Evolutionary conservation across 2,113 vertebrate genomes (phyloP).

Genomic region (Notarius quadriscutis): DNA sequence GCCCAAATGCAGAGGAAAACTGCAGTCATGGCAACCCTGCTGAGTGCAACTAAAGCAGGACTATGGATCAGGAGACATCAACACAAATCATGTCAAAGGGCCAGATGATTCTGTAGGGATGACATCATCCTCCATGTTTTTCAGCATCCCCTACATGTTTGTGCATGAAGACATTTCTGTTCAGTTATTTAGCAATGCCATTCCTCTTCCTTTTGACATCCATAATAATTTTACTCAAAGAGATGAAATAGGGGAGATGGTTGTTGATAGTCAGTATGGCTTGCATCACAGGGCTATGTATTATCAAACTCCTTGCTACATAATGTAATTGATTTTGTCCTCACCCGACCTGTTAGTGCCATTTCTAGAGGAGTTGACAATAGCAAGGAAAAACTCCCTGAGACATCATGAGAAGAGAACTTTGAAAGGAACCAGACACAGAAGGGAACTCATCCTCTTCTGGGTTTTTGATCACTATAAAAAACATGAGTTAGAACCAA

Average conservation of each 20-base stretch:
- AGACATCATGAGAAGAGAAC: not conserved
- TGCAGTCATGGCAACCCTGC: not conserved
- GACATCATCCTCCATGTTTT: slow-evolving; percentile 38
- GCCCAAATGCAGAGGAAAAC: not conserved
- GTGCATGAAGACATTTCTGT: slow-evolving; percentile 38
- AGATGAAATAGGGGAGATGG: slow-evolving; percentile 15
- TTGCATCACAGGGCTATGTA: not conserved
- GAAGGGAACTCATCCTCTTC: not conserved
- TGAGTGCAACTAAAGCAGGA: slow-evolving; percentile 4
- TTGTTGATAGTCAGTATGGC: not conserved
- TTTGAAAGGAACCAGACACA: not conserved
- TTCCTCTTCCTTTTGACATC: slow-evolving; percentile 31
- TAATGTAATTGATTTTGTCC: not conserved
- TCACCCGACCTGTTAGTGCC: slow-evolving; percentile 2
- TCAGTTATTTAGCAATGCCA: slow-evolving; percentile 51
- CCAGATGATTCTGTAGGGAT: slow-evolving; percentile 25
- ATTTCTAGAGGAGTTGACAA: not conserved
- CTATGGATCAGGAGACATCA: not conserved
- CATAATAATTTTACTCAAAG: slow-evolving; percentile 46
- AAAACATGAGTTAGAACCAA: not conserved
- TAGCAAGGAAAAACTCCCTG: not conserved
- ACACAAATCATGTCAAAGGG: not conserved
- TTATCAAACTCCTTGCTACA: slow-evolving; percentile 34
- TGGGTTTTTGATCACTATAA: not conserved
- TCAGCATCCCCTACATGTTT: slow-evolving; percentile 39